Percentiles rank a stretch among this genome's conserved stretches.
Evolutionary conservation across 2,113 vertebrate species (phyloP).

Genomic region (Rallus limicola): DNA sequence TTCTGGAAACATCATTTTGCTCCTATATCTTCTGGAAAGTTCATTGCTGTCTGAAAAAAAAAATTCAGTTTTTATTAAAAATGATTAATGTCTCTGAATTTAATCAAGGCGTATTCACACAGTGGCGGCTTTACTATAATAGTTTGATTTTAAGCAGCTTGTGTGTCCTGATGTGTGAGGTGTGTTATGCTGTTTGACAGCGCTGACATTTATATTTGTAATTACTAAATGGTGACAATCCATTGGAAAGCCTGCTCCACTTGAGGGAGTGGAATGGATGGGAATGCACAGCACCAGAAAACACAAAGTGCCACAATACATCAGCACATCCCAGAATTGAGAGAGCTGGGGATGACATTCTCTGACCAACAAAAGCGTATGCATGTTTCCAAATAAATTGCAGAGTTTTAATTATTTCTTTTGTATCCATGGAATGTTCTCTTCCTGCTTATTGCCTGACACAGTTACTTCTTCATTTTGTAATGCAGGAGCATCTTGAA

Average conservation of each 20-base stretch:
- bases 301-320: neutral
- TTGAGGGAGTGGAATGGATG: neutral
- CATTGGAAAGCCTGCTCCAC: constrained; percentile 27
- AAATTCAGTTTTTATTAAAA: constrained; percentile 67
- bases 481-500: neutral
- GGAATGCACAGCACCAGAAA: neutral
- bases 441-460: neutral
- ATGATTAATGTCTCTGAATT: constrained; percentile 69
- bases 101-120: constrained; percentile 54
- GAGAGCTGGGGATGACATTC: neutral
- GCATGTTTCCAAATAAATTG: neutral
- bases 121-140: neutral
- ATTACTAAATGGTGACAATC: constrained; percentile 63
- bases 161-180: constrained; percentile 71
- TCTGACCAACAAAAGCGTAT: neutral
- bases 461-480: neutral
- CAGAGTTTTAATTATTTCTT: constrained; percentile 25
- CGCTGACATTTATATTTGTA: constrained; percentile 71
- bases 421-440: neutral
- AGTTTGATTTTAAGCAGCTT: constrained; percentile 56
- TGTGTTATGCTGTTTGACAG: constrained; percentile 56
- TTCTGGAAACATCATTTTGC: constrained; percentile 27
- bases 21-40: constrained; percentile 45
- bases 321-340: neutral
- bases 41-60: constrained; percentile 53